Base-by-base conservation (phyloP, 2,113 vertebrate species). In the Chaetura pelagica region DNA sequence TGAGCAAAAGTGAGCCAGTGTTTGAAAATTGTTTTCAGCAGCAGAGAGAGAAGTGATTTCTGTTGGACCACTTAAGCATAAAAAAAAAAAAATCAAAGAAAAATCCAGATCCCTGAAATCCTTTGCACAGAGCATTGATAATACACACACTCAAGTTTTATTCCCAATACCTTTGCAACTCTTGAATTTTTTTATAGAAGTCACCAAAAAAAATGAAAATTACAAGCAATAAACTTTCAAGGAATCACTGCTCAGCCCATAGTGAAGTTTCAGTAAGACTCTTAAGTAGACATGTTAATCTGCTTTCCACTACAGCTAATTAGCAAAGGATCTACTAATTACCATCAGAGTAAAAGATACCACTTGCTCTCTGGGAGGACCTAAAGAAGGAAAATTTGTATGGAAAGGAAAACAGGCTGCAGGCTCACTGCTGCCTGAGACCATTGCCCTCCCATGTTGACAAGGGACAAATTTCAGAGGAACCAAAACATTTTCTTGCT, bases 301-400 rank as follows among this genome's bases (percentile, higher is more conserved):
- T 94, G 79, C 64, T 96, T 91, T 74, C 71, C 72, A 66, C 46
- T 66, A 34, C 22, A 51, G n/a, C 22, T 92, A 90, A 94, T 89
- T 66, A 87, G 54, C 46, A 54, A 73, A 87, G 34, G 38, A 74
- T 75, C 46, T 32, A 13, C 67, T 66, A 59, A 44, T 74, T 52
- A 88, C 8, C 46, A 12, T 40, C 61, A 8, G 29, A 46, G 52
- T 55, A n/a, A 84, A 49, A 72, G 57, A 14, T 26, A 32, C 7
- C 61, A 26, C 59, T 92, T 78, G 29, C 38, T 72, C 44, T 54
- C 49, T 54, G 73, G 35, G 54, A 84, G 30, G 35, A 67, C 22
- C 64, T 78, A 57, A 74, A 57, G 80, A 42, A 62, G 29, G 59
- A 44, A 71, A 75, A 57, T 81, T 71, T 55, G 35, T 63, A 34